Evolutionary conservation across 53 echinoderm and acorn worm genomes (phyloP), one percentile per base, ranked within the genome.

Genomic region (Patiria pectinifera): DNA sequence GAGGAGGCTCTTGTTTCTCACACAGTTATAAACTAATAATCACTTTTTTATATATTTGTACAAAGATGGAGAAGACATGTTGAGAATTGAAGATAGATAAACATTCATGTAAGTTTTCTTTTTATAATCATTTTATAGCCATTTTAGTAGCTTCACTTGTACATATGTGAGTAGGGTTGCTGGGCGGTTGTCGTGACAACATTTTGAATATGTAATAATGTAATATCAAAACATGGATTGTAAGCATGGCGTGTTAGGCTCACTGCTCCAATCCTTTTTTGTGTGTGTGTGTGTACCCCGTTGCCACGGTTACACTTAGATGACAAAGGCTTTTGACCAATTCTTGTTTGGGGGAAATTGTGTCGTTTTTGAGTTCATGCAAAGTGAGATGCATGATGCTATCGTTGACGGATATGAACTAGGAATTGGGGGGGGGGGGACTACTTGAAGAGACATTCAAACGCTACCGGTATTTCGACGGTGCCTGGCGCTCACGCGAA

Each of bases 11-110:
- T 18, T 22, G 74, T n/a, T 74, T 74, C 24, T 74, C 74, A 22
- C 24, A 10, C 24, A 35, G 35, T 35, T 35, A 3, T 23, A 21
- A 43, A 35, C 25, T 43, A 78, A 18, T 78, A 44, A 78, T 77
- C 45, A 43, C 60, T 77, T 88, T 88, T 88, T 88, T 87, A 53
- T 78, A 88, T 78, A 88, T 88, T 88, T 88, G 88, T 88, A 88
- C 88, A 88, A 62, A 78, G 61, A 78, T 9, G 77, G 62, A 88
- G 61, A 88, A 18, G 77, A 61, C 35, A 78, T 60, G 61, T 88
- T 78, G 35, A 88, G 88, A 88, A 35, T 78, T 61, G 53, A 61
- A 78, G 61, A 44, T 66, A 11, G 61, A 49, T 80, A 14, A 48
- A 6, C 7, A 49, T 15, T 11, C 22, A 35, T 19, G 77, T 78